phyloP scores from a whole-genome alignment of 35 echinoderm and acorn worm genomes.

The Diadema setosum region DNA sequence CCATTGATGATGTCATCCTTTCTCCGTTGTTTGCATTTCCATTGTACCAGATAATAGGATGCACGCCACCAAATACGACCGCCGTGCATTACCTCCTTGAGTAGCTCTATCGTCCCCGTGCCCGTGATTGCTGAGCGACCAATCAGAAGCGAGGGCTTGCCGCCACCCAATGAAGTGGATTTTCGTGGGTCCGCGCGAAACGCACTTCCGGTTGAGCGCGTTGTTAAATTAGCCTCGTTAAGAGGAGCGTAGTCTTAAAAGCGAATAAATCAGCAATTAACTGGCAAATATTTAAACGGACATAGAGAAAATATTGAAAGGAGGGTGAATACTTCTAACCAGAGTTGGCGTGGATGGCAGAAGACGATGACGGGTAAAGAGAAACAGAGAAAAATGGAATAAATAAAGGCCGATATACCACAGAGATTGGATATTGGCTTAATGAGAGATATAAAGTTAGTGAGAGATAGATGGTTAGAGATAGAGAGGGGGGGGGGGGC shows the following conservation, averaged over 20 bases:
- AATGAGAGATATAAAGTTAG: not conserved
- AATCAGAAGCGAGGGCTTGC: not conserved
- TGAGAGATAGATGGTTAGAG: not conserved
- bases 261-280: slow-evolving; percentile 11
- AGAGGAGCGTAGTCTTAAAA: not conserved
- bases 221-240: not conserved
- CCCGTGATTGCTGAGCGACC: not conserved
- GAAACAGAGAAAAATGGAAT: not conserved
- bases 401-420: not conserved
- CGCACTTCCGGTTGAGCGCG: not conserved
- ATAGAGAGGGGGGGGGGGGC: not conserved
- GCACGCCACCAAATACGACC: not conserved
- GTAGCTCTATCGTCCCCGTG: too few species aligned
- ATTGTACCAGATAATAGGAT: not conserved
- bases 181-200: not conserved
- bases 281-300: not conserved
- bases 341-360: not conserved
- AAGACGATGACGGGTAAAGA: not conserved
- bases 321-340: too few species aligned
- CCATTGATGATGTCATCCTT: not conserved
- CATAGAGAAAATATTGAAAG: too few species aligned
- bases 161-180: not conserved
- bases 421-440: not conserved
- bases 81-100: not conserved
- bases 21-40: not conserved